Conservation (phyloP, 2,888 invertebrate species). For the Lasioglossum zephyrum region DNA sequence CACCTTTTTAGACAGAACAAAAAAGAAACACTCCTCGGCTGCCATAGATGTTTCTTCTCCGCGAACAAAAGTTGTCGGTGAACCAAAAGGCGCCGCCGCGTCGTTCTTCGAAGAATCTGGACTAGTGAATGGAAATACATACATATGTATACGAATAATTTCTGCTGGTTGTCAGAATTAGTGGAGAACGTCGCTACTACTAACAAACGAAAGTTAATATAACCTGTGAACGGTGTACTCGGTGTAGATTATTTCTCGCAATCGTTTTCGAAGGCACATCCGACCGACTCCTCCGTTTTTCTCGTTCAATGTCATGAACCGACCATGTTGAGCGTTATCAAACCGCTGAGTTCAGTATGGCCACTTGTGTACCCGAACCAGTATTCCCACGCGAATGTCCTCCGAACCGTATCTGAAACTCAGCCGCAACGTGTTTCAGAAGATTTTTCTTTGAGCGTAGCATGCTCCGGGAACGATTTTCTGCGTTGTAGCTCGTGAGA, state of each 20-base stretch:
- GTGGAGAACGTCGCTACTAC: background rate
- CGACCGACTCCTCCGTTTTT: slow-evolving; percentile 43
- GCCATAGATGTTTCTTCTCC: no score
- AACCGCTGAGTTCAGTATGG: slow-evolving; percentile 50
- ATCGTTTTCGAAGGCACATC: slow-evolving; percentile 18
- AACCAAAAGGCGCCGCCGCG: no score
- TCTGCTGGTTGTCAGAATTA: background rate
- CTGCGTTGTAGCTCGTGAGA: no score
- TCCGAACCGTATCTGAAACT: slow-evolving; percentile 67
- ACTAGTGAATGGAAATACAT: no score
- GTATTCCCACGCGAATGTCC: slow-evolving; percentile 76
- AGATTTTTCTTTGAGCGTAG: slow-evolving; percentile 54
- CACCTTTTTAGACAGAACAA: no score
- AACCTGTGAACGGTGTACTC: background rate
- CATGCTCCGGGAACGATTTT: no score
- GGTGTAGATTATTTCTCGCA: slow-evolving; percentile 22
- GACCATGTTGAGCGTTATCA: slow-evolving; percentile 51
- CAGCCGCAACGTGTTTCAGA: slow-evolving; percentile 58
- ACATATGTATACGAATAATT: background rate
- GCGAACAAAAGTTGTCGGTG: no score
- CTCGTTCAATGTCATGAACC: slow-evolving; percentile 60
- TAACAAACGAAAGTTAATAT: background rate
- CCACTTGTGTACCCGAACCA: slow-evolving; percentile 67
- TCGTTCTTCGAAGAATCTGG: no score
- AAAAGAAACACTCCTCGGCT: no score